Evolutionary conservation across 2,113 vertebrate genomes (phyloP).

Genomic region (Cephalopholis sonnerati): DNA sequence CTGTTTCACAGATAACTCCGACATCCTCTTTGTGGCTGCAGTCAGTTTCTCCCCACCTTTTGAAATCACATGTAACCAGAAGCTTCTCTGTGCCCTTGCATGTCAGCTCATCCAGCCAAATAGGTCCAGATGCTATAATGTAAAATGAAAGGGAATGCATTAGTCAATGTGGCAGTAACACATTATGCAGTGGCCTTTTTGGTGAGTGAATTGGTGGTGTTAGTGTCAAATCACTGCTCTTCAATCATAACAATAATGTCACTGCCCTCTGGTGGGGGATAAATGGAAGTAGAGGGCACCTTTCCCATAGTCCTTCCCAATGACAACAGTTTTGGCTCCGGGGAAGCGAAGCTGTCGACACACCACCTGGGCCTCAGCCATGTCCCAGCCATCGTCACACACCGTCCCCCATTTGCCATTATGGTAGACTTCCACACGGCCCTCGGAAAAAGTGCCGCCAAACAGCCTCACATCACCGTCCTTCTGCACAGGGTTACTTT

Average conservation of each 20-base stretch:
- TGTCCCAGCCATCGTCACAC: conserved; percentile 87
- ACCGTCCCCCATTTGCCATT: conserved; percentile 86
- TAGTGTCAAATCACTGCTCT: neutral
- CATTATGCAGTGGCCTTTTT: neutral
- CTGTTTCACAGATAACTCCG: conserved; percentile 78
- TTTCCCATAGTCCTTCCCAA: conserved; percentile 73
- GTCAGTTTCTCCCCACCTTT: conserved; percentile 80
- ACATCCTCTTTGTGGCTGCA: conserved; percentile 85
- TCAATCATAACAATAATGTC: neutral
- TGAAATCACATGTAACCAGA: conserved; percentile 79
- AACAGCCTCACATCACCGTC: conserved; percentile 77
- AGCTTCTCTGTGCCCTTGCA: conserved; percentile 83
- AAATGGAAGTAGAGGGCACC: conserved; percentile 68
- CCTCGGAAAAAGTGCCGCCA: conserved; percentile 50
- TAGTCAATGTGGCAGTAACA: neutral
- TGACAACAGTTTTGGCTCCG: conserved; percentile 72
- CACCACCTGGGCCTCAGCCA: conserved; percentile 83
- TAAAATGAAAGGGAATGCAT: neutral
- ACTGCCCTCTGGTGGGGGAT: conserved; percentile 64
- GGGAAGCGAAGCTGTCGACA: conserved; percentile 85
- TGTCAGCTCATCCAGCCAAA: conserved; percentile 86
- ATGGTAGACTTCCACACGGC: conserved; percentile 88
- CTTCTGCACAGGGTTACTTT: accelerated
- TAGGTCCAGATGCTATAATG: conserved; percentile 66
- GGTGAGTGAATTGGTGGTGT: neutral